Percentiles rank a stretch among this genome's conserved stretches.
Evolutionary conservation across 2,113 vertebrate species (phyloP).

Genomic region (Octodon degus): DNA sequence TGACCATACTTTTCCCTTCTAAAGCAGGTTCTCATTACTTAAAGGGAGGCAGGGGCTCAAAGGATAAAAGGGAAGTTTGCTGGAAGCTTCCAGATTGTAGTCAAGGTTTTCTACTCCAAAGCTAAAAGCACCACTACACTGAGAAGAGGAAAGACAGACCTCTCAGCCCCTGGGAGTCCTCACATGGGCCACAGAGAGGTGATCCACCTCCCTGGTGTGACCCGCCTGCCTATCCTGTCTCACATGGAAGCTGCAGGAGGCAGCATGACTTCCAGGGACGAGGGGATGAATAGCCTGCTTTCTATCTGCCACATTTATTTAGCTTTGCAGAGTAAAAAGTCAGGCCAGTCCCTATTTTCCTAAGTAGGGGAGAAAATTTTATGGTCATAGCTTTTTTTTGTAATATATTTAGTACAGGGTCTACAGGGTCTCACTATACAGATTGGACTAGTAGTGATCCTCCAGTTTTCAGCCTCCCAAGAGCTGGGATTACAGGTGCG

Average conservation of each 20-base stretch:
- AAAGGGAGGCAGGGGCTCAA: not conserved
- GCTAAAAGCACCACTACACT: not conserved
- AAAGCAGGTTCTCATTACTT: not conserved
- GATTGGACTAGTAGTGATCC: too few species aligned
- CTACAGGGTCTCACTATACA: too few species aligned
- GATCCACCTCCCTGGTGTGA: not conserved
- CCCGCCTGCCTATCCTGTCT: not conserved
- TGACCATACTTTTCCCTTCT: not conserved
- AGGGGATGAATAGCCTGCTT: not conserved
- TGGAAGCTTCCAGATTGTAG: constrained; percentile 29
- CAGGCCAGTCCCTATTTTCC: not conserved
- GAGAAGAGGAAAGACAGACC: not conserved
- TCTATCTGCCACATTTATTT: not conserved
- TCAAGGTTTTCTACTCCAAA: not conserved
- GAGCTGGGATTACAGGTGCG: too few species aligned
- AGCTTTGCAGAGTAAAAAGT: not conserved
- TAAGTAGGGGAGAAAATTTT: constrained; percentile 1
- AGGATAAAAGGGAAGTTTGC: not conserved
- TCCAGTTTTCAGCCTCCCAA: too few species aligned
- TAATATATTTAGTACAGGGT: too few species aligned
- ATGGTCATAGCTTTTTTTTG: not conserved
- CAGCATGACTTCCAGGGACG: not conserved
- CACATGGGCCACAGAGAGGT: not conserved
- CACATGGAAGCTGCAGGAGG: not conserved
- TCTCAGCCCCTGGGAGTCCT: not conserved